Evolutionary conservation across 2,797 vertebrate species (phyloP), one percentile per base, ranked within the genome.

Genomic region (Chaetodon trifasciatus): DNA sequence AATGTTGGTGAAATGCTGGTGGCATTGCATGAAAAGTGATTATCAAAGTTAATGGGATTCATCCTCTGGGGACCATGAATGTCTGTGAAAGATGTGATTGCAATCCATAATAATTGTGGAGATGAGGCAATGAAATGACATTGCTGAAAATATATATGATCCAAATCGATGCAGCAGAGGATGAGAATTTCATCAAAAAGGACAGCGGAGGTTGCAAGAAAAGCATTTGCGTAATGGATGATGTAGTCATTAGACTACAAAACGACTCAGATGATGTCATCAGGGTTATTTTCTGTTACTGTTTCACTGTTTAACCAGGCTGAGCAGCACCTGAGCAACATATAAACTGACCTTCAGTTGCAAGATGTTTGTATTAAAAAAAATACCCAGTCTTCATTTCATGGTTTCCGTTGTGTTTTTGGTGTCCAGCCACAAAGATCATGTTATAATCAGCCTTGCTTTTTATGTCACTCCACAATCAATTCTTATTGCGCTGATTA

Each of bases 161-260:
- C 16, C 4, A 50, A 58, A 58, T 47, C 16, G 7, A 53, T 44
- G 56, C 39, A 53, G 37, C 56, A 53, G 24, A 62, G 13, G 47
- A 37, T 24, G 17, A 52, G 9, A 66, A 74, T 86, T 85, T 82
- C 28, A 74, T 81, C 73, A 81, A 64, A 79, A 81, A 75, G 81
- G 67, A 79, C 40, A 62, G 39, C 24, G 16, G 52, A 61, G 65
- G 61, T 69, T 75, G 70, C 11, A 35, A 69, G 70, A 46, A 72
- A 70, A 76, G 28, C 61, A 82, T 88, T 89, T 87, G 86, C 84
- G 84, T 87, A 81, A 77, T 47, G 75, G 87, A 75, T 79, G 57
- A 47, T 55, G 70, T 61, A 28, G 62, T 63, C 50, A 63, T 21
- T 56, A 37, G 19, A 21, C 10, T 23, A 47, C 21, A 56, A 47